These are phyloP conservation scores for Lepilemur ruficaudatus DNA, from an alignment of 2,797 vertebrate species.

Conservation along the genomic window DNA sequence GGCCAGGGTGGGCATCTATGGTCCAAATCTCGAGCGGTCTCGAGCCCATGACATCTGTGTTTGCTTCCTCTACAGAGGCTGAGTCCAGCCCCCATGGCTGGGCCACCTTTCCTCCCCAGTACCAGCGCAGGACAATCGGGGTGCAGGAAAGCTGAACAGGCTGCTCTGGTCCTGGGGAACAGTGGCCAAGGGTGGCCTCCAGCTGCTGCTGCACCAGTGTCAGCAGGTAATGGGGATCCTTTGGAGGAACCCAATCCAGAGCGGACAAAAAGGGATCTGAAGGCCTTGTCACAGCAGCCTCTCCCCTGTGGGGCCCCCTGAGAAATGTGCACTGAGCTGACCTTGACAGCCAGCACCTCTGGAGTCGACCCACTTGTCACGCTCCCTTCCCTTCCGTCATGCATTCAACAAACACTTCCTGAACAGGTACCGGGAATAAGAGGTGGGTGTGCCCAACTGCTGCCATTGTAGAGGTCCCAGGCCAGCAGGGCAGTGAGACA, in stretches of 20 bases:
- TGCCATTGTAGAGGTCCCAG: background rate
- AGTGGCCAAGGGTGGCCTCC: background rate
- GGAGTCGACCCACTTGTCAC: background rate
- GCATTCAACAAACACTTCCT: background rate
- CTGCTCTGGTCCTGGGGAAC: background rate
- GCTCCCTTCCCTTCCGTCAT: background rate
- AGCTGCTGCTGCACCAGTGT: background rate
- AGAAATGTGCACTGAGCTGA: background rate
- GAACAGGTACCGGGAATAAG: background rate
- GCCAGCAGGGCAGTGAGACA: background rate
- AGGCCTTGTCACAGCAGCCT: background rate
- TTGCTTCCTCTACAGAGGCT: background rate
- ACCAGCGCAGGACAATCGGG: background rate
- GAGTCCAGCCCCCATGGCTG: background rate
- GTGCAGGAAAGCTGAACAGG: background rate
- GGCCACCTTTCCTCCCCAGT: background rate
- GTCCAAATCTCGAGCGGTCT: background rate
- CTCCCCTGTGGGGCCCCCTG: background rate
- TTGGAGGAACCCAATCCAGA: background rate
- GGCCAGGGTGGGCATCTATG: background rate
- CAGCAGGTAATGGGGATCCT: background rate
- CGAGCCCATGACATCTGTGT: background rate
- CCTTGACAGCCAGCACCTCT: background rate
- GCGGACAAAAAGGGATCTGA: background rate
- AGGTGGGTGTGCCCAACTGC: background rate